These are phyloP conservation scores for Mythimna ferrago DNA, from an alignment of 2,888 invertebrate species.

Conservation along the genomic window DNA sequence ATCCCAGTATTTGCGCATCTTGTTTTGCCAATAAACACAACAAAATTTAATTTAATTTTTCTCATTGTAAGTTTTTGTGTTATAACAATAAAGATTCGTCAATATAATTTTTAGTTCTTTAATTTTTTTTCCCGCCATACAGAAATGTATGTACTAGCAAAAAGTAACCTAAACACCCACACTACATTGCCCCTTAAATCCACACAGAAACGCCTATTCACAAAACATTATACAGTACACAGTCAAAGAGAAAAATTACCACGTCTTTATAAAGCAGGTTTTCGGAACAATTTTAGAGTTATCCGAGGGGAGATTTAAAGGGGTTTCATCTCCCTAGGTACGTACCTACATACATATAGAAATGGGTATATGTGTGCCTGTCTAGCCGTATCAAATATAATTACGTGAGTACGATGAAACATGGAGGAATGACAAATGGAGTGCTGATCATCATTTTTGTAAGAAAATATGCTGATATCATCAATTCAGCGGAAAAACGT, in stretches of 20 bases:
- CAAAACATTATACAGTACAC: not conserved
- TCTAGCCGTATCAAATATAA: conserved; percentile 33
- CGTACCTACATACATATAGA: not conserved
- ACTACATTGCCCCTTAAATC: not conserved
- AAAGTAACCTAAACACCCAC: not conserved
- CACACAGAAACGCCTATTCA: not conserved
- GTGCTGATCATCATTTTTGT: not conserved
- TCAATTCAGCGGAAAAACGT: too few species aligned
- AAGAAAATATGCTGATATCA: too few species aligned
- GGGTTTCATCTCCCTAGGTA: conserved; percentile 3
- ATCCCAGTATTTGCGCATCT: too few species aligned
- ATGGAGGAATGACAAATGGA: conserved; percentile 32
- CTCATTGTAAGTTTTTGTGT: too few species aligned
- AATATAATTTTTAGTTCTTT: too few species aligned
- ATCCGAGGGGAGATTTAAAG: conserved; percentile 10
- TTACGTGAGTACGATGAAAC: conserved; percentile 10
- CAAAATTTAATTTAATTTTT: too few species aligned
- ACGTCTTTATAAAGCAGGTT: conserved; percentile 5
- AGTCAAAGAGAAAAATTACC: conserved; percentile 22
- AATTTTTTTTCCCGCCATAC: too few species aligned
- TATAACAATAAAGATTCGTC: too few species aligned
- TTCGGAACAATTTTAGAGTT: conserved; percentile 20
- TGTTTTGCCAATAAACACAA: too few species aligned
- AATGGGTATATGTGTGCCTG: not conserved
- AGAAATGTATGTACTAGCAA: too few species aligned